Base-by-base conservation (phyloP, 2,113 vertebrate genomes). In the Malurus melanocephalus region DNA sequence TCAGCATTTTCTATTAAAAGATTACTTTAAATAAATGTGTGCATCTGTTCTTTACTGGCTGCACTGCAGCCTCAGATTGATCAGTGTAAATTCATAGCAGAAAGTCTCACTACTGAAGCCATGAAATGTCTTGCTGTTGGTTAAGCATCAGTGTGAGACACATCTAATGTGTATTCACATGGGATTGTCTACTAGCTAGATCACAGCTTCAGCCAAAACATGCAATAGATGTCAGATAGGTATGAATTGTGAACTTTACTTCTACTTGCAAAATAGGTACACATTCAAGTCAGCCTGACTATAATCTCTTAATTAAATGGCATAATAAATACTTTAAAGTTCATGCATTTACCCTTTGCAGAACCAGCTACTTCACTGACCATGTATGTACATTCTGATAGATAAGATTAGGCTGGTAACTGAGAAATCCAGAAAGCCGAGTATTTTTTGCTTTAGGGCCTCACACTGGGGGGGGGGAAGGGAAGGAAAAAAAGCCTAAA, bases 391-490 rank as follows among this genome's bases (percentile, higher is more conserved):
- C 56, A 30, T 38, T 59, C 26, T 66, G 21, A 26, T 3, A 26
- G 18, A 4, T 27, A 51, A 40, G 4, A 65, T 30, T 9, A 43
- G 6, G 16, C 20, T 27, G 2, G 0, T 38, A 76, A 53, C 11
- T 23, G 7, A 38, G 28, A 49, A 76, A 56, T 57, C 4, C 15
- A 77, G 32, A 77, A 61, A 42, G 22, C 6, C 13, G 30, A 22
- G 13, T 53, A 28, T 32, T 79, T 66, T 66, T 30, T 72, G 8
- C 1, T 62, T 45, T 26, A 71, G 33, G 30, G 18, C 43, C 51
- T 80, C 23, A 16, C 1, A 42, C 0, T 45, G 43, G 43, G 0
- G 2, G 6, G 5, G 13, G 7, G 33, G 33, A 33, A 33, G 33
- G 33, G 2, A 8, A 6, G 2, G 7, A 16, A 7, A 2, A 9